Percentiles rank a stretch among this genome's conserved stretches.
Evolutionary conservation across 2,113 vertebrate genomes (phyloP).

Genomic region (Oryzias javanicus): DNA sequence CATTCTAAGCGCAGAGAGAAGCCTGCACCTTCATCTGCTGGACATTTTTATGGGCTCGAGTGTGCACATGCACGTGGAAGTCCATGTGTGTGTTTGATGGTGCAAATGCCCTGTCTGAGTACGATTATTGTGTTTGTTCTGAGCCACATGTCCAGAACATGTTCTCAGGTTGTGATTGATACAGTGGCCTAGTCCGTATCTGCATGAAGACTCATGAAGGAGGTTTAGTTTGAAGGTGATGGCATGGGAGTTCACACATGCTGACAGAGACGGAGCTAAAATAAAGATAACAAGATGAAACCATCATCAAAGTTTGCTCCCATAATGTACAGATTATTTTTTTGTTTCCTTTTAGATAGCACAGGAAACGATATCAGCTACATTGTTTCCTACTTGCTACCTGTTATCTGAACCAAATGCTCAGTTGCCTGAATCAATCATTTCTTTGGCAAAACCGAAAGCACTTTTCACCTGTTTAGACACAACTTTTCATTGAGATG

Average conservation of each 20-base stretch:
- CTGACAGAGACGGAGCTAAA: too few species aligned
- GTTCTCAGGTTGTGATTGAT: constrained; percentile 54
- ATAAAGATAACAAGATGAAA: too few species aligned
- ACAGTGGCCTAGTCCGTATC: constrained; percentile 35
- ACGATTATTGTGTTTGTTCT: constrained; percentile 49
- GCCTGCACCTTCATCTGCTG: constrained; percentile 63
- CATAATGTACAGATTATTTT: too few species aligned
- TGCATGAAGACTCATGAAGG: constrained; percentile 35
- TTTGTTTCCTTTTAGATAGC: too few species aligned
- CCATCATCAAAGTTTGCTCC: too few species aligned
- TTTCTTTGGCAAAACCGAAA: too few species aligned
- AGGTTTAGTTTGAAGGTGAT: constrained; percentile 4
- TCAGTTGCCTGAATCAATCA: too few species aligned
- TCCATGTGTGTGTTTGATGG: constrained; percentile 17
- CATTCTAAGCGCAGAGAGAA: constrained; percentile 51
- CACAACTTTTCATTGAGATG: too few species aligned
- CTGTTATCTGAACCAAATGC: too few species aligned
- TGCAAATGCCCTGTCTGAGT: constrained; percentile 42
- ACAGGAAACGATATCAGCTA: too few species aligned
- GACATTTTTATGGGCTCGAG: constrained; percentile 43
- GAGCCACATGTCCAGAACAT: constrained; percentile 61
- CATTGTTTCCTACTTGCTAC: too few species aligned
- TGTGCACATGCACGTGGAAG: constrained; percentile 33
- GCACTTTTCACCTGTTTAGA: too few species aligned
- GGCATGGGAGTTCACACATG: constrained; percentile 30